Evolutionary conservation across 2,888 invertebrate genomes (phyloP).

Genomic region (Macrosoma leucophasiata): DNA sequence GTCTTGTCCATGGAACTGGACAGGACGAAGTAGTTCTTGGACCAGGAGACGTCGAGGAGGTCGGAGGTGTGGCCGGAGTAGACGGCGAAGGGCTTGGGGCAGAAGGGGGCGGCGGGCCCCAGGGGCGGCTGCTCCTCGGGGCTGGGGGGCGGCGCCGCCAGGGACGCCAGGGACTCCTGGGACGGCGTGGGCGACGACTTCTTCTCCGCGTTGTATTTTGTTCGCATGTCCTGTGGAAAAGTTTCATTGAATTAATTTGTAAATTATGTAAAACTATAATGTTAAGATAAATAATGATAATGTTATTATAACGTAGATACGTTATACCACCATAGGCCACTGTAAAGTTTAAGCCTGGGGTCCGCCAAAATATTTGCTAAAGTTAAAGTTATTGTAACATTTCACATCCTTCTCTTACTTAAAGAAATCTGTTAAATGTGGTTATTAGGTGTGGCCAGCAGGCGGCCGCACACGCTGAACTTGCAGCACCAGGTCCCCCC

Average conservation of each 20-base stretch:
- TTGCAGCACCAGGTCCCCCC: too few relatives aligned
- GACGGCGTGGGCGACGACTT: conserved; percentile 95
- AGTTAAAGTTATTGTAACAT: too few relatives aligned
- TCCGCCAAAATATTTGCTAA: too few relatives aligned
- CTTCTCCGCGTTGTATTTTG: conserved; percentile 92
- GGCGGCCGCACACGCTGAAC: too few relatives aligned
- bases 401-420: too few relatives aligned
- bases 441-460: too few relatives aligned
- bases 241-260: conserved; percentile 14
- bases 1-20: conserved; percentile 99
- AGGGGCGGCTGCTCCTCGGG: conserved; percentile 70
- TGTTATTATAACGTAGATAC: too few relatives aligned
- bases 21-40: conserved; percentile 98
- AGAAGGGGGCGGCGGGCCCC: conserved; percentile 83
- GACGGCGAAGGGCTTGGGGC: conserved; percentile 92
- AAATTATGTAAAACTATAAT: too few relatives aligned
- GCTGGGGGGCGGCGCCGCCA: conserved; percentile 62
- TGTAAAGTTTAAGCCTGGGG: too few relatives aligned
- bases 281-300: too few relatives aligned
- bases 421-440: too few relatives aligned
- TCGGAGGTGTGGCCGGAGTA: conserved; percentile 98
- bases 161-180: conserved; percentile 90
- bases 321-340: too few relatives aligned
- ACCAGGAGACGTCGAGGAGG: conserved; percentile 98
- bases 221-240: conserved; percentile 87